Evolutionary conservation across 2,113 vertebrate genomes (phyloP), one percentile per base, ranked within the genome.

Genomic region (Kryptolebias marmoratus): DNA sequence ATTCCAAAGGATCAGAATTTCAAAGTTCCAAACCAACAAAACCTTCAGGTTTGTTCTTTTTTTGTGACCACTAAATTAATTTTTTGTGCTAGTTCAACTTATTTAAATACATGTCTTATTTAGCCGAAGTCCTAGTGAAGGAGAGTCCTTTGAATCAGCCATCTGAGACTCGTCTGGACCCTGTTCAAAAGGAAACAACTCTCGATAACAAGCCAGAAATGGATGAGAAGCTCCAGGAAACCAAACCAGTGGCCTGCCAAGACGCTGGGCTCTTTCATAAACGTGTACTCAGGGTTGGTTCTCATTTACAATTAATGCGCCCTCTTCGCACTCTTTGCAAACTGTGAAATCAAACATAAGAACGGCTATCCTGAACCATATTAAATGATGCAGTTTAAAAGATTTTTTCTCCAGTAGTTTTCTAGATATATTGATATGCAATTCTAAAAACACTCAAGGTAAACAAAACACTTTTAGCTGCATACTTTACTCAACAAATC

Each of bases 201-300:
- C 47, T 44, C 11, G 2, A 9, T 39, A 12, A n/a, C n/a, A 11
- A 63, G 12, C 27, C 15, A n/a, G 36, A 45, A 15, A 0, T 11
- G 5, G 54, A 10, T 4, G 78, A 75, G 28, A 73, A 60, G 0
- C 67, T 42, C 5, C 44, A 52, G 12, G 55, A 66, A 54, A 22
- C 3, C 2, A 48, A 81, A 31, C 9, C 49, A 42, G 32, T 62
- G 10, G 56, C 31, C 13, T 49, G 67, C 61, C 72, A 60, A 10
- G 42, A 84, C 18, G 65, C 68, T 60, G 68, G 53, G 4, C 48
- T 60, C 7, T 91, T 90, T 79, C 65, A 92, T 62, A 77, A 89
- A 61, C 52, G 30, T 12, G 39, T 93, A 61, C 54, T 83, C 2
- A 81, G 92, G 93, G 93, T 94, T 56, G 68, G 82, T 75, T 71